These are phyloP conservation scores for Psettodes erumei DNA, from an alignment of 2,113 vertebrate genomes.

Conservation along the genomic window DNA sequence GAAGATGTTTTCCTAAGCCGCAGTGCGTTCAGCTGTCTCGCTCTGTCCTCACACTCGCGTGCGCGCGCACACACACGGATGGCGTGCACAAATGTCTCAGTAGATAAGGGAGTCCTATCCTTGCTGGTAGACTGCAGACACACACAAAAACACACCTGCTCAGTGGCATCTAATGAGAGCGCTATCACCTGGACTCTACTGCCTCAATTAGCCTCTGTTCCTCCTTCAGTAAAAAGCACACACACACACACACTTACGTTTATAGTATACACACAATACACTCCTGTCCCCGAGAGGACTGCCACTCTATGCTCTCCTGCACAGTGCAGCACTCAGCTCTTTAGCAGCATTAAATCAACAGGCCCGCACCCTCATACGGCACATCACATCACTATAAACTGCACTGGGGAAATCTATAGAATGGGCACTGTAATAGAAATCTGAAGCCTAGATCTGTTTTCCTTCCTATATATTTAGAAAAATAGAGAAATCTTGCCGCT, in stretches of 20 bases:
- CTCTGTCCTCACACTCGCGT: not conserved
- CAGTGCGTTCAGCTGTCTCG: not conserved
- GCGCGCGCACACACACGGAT: slow-evolving; percentile 2
- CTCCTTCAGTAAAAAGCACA: slow-evolving; percentile 40
- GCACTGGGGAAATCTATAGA: slow-evolving; percentile 64
- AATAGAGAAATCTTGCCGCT: slow-evolving; percentile 31
- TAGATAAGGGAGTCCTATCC: slow-evolving; percentile 53
- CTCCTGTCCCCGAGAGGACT: slow-evolving; percentile 58
- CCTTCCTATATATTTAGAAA: slow-evolving; percentile 2
- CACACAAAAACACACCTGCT: slow-evolving; percentile 64
- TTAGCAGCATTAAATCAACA: slow-evolving; percentile 74
- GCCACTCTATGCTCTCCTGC: slow-evolving; percentile 63
- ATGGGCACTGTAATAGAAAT: slow-evolving; percentile 50
- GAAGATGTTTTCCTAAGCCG: slow-evolving; percentile 1
- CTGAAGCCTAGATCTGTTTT: slow-evolving; percentile 22
- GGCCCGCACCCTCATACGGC: slow-evolving; percentile 54
- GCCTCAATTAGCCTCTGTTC: slow-evolving; percentile 74
- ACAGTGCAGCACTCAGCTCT: slow-evolving; percentile 73
- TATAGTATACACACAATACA: slow-evolving; percentile 56
- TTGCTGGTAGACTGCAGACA: slow-evolving; percentile 47
- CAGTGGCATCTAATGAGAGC: slow-evolving; percentile 64
- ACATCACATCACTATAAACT: slow-evolving; percentile 64
- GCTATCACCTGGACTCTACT: slow-evolving; percentile 68
- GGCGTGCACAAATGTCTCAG: slow-evolving; percentile 40
- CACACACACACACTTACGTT: slow-evolving; percentile 43